Percentiles rank a stretch among this genome's conserved stretches.
Conservation (phyloP, 2,888 invertebrate genomes). For the Drosophila subsilvestris region DNA sequence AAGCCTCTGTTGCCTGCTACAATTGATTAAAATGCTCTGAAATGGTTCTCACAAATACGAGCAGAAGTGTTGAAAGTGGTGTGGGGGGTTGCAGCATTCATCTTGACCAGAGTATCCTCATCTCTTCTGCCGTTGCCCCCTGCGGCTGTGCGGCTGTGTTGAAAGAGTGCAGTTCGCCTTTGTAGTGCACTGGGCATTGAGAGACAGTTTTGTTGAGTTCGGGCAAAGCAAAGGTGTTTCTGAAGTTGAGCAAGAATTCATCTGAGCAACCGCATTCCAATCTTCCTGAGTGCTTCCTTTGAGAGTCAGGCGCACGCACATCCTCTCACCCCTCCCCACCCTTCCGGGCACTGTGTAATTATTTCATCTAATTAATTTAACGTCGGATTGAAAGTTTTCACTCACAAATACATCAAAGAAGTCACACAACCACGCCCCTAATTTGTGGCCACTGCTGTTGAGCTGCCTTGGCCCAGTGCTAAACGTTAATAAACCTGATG, state of each 20-base stretch:
- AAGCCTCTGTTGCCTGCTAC: constrained; percentile 26
- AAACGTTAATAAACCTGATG: constrained; percentile 37
- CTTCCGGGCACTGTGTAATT: constrained; percentile 34
- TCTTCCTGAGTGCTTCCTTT: constrained; percentile 41
- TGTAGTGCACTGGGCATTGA: neutral
- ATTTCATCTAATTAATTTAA: constrained; percentile 52
- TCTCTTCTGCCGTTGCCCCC: constrained; percentile 23
- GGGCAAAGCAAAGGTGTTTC: constrained; percentile 37
- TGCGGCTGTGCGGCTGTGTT: constrained; percentile 32
- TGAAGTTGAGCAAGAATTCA: constrained; percentile 27
- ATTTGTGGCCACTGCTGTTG: constrained; percentile 3
- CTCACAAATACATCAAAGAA: constrained; percentile 24
- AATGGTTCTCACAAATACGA: constrained; percentile 43
- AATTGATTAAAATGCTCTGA: constrained; percentile 50
- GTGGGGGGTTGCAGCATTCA: neutral
- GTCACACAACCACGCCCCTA: neutral
- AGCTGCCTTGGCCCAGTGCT: constrained; percentile 26
- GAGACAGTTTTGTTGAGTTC: constrained; percentile 4
- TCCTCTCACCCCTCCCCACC: neutral
- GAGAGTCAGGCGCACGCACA: constrained; percentile 18
- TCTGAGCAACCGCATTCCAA: constrained; percentile 40
- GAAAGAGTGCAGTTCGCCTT: constrained; percentile 10
- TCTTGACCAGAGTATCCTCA: constrained; percentile 6
- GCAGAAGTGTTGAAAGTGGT: neutral
- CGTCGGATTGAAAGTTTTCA: constrained; percentile 22